Percentiles rank a stretch among this genome's conserved stretches.
Evolutionary conservation across 2,888 invertebrate species (phyloP).

Genomic region (Fissipunctia ypsillon): DNA sequence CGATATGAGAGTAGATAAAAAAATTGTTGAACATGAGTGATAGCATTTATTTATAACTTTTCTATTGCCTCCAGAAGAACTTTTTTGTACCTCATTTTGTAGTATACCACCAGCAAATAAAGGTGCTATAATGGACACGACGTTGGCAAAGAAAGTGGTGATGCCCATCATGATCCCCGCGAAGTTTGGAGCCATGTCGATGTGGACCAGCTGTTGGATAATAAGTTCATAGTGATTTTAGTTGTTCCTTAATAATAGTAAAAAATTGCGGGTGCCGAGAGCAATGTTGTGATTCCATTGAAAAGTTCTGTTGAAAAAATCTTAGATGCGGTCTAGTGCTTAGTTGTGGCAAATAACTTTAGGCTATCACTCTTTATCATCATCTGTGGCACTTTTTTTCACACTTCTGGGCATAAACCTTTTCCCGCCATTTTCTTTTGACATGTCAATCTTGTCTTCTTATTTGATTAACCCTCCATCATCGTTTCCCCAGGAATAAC

Average conservation of each 20-base stretch:
- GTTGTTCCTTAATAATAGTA: neutral
- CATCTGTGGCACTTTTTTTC: neutral
- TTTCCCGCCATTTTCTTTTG: no score
- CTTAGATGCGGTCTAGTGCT: neutral
- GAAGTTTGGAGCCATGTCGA: slow-evolving; percentile 95
- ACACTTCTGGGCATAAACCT: no score
- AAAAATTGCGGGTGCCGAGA: neutral
- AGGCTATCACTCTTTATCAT: neutral
- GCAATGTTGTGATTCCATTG: neutral
- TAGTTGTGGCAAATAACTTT: neutral
- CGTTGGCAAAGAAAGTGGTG: slow-evolving; percentile 93
- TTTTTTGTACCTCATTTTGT: slow-evolving; percentile 58
- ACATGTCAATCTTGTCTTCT: neutral
- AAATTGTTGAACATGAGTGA: no score
- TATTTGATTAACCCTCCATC: neutral
- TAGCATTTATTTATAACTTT: no score
- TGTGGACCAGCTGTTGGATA: slow-evolving; percentile 91
- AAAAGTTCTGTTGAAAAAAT: neutral
- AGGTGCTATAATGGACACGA: slow-evolving; percentile 94
- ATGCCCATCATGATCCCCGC: slow-evolving; percentile 95
- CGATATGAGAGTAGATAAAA: no score
- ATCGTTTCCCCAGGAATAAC: neutral
- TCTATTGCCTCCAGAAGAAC: neutral
- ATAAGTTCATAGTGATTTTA: neutral
- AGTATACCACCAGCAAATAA: slow-evolving; percentile 92